A percentile compares a stretch with the other conserved stretches of the same genome.
phyloP scores from a whole-genome alignment of 2,888 invertebrate genomes.

The Drosophila birchii region DNA sequence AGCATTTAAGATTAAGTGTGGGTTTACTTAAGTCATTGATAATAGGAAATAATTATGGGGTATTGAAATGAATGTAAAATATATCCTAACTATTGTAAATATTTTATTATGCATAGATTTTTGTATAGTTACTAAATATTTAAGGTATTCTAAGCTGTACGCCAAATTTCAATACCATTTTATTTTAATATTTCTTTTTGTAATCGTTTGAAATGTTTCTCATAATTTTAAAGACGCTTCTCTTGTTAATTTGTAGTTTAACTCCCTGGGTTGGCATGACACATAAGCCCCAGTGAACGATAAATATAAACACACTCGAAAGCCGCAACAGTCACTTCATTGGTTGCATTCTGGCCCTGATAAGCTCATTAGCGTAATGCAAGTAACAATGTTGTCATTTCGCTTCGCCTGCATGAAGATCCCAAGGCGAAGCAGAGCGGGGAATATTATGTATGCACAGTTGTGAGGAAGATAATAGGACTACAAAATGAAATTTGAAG shows the following conservation, averaged over 20 bases:
- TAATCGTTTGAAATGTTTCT: neutral
- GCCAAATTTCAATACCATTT: too few relatives aligned
- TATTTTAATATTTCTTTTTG: too few relatives aligned
- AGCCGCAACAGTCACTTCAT: conserved; percentile 42
- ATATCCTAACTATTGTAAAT: too few relatives aligned
- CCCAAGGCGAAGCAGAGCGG: neutral
- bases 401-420: conserved; percentile 20
- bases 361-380: conserved; percentile 67
- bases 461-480: neutral
- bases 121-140: too few relatives aligned
- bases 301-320: conserved; percentile 27
- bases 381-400: conserved; percentile 52
- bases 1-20: neutral
- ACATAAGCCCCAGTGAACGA: conserved; percentile 15
- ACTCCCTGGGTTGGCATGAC: conserved; percentile 22
- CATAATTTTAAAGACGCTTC: neutral
- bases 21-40: neutral
- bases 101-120: too few relatives aligned
- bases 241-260: neutral
- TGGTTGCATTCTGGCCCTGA: conserved; percentile 54
- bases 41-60: neutral
- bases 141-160: too few relatives aligned
- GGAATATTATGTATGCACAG: neutral
- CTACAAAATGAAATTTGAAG: neutral
- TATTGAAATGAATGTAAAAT: too few relatives aligned